Base-by-base conservation (phyloP, 2,113 vertebrate genomes). In the Camelus dromedarius region DNA sequence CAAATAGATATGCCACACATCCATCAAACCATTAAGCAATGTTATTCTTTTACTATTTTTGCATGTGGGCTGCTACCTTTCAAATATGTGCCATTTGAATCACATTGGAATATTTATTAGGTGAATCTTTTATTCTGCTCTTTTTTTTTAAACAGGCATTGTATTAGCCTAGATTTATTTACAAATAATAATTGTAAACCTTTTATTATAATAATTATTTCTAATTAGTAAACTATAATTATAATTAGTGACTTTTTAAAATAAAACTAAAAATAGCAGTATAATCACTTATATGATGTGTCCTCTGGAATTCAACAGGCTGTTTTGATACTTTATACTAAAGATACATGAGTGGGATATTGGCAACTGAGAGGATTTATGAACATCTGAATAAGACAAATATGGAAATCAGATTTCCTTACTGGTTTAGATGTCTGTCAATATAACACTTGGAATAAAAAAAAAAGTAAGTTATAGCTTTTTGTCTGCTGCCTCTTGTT, bases 21-120 rank as follows among this genome's bases (percentile, higher is more conserved):
- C 66, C 93, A 84, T 91, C 50, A 83, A 93, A 64, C 32, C 26
- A 69, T 89, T 95, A 95, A 85, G 38, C 9, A 42, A 13, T 62
- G 50, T 70, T 84, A 73, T 42, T 86, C 20, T 89, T 69, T 93
- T 86, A 52, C 46, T 70, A 32, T 22, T 86, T 76, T 42, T 85
- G 26, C 14, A 38, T 52, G 9, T 76, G 46, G 9, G 8, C 52
- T 80, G 19, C 70, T 72, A 42, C 32, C 38, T 89, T 95, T 89
- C 38, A 62, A 93, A 50, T 69, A 64, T 14, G 10, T 85, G 16
- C 48, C 24, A 46, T 81, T 86, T 82, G 19, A 89, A 86, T 86
- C 38, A 87, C 48, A 72, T 38, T 60, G 24, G 11, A 87, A 86
- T 90, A 48, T 19, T 94, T 92, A 86, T 24, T 62, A 30, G 30